Conservation (phyloP, 1,140 invertebrate genomes). For the Lordiphosa mommai region DNA sequence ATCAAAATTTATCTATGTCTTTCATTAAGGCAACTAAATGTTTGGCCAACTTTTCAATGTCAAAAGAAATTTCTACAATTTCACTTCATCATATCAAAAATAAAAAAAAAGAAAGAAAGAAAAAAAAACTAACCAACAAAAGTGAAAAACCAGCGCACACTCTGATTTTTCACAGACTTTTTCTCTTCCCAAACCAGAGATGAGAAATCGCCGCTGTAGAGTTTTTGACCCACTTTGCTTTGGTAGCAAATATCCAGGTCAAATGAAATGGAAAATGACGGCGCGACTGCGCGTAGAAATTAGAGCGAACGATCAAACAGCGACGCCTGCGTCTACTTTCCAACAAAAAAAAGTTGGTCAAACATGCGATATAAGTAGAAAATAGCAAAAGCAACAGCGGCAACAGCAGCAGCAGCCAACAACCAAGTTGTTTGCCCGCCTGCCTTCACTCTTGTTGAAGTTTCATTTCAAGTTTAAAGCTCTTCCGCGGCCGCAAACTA, state of each 20-base stretch:
- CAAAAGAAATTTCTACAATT: conserved; percentile 66
- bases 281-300: conserved; percentile 63
- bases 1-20: not conserved
- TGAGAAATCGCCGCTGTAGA: conserved; percentile 48
- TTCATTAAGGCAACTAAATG: conserved; percentile 1
- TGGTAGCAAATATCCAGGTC: conserved; percentile 69
- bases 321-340: conserved; percentile 46
- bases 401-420: conserved; percentile 6
- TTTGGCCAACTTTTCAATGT: conserved; percentile 72
- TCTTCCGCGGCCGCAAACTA: conserved; percentile 64
- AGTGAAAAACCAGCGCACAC: conserved; percentile 49
- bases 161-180: conserved; percentile 62
- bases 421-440: conserved; percentile 24
- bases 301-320: conserved; percentile 40
- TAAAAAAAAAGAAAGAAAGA: not conserved
- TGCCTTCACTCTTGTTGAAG: conserved; percentile 20
- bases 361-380: conserved; percentile 56
- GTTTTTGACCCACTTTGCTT: conserved; percentile 58
- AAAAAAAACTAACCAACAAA: conserved; percentile 42
- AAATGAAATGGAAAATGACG: conserved; percentile 77
- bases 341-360: conserved; percentile 64
- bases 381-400: conserved; percentile 51
- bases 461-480: conserved; percentile 77
- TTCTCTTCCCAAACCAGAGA: conserved; percentile 29
- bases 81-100: conserved; percentile 39